These are phyloP conservation scores for Plutomurus gul DNA, from an alignment of 1,140 invertebrate genomes.

Conservation along the genomic window DNA sequence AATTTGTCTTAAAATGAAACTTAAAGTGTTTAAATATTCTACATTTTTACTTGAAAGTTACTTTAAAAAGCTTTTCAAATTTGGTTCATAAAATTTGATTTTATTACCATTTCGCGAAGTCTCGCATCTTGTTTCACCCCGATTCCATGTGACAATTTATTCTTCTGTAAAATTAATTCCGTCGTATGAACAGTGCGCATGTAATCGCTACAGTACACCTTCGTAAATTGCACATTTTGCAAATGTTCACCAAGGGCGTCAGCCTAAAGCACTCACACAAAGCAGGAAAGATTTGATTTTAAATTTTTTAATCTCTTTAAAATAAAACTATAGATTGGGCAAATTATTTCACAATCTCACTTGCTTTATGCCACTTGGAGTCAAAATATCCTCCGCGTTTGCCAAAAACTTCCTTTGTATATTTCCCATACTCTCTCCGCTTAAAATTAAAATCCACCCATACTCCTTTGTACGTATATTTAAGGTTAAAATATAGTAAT, in stretches of 20 bases:
- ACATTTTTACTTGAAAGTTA: not conserved
- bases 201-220: constrained; percentile 9
- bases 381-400: not conserved
- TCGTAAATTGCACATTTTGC: constrained; percentile 16
- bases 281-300: no score
- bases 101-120: not conserved
- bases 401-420: not conserved
- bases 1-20: no score
- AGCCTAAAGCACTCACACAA: no score
- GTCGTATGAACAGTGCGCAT: not conserved
- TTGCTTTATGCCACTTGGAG: not conserved
- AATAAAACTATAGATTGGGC: not conserved
- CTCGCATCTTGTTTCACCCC: not conserved
- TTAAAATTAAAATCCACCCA: no score
- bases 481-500: no score
- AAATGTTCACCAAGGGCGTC: not conserved
- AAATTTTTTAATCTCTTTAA: no score
- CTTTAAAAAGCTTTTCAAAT: not conserved
- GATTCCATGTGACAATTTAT: not conserved
- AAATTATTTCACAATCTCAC: no score
- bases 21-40: no score
- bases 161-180: not conserved
- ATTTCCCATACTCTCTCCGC: not conserved
- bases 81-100: not conserved
- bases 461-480: no score